A percentile compares a stretch with the other conserved stretches of the same genome.
These are phyloP conservation scores for Musca vetustissima DNA, from an alignment of 1,140 invertebrate genomes.

Conservation along the genomic window DNA sequence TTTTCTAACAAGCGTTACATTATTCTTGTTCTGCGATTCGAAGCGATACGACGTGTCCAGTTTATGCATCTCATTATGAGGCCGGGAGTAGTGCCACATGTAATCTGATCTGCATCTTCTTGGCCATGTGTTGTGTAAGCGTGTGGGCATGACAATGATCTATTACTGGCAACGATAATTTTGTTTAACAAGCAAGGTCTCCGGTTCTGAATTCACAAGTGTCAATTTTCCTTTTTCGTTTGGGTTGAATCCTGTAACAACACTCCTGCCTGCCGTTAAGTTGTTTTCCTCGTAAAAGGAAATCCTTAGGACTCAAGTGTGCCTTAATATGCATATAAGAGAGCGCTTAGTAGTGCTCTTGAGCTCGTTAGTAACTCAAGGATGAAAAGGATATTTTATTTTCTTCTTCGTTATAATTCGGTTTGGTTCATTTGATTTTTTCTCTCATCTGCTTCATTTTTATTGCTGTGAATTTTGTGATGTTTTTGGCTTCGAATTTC, in stretches of 20 bases:
- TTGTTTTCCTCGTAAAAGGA: slow-evolving; percentile 14
- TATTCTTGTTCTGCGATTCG: no score
- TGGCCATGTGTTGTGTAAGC: no score
- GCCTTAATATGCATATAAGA: slow-evolving; percentile 16
- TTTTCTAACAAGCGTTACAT: no score
- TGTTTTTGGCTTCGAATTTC: slow-evolving; percentile 20
- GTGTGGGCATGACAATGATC: no score
- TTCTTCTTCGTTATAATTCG: background rate
- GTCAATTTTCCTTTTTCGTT: slow-evolving; percentile 12
- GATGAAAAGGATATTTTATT: slow-evolving; percentile 5
- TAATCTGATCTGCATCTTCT: no score
- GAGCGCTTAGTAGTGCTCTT: background rate
- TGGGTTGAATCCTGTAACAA: no score
- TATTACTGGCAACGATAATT: no score
- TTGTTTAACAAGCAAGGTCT: no score
- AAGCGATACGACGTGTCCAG: no score
- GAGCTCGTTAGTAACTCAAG: slow-evolving; percentile 1
- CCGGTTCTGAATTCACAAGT: background rate
- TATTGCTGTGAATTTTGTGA: slow-evolving; percentile 10
- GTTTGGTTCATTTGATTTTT: background rate
- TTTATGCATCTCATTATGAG: no score
- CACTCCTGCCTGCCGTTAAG: background rate
- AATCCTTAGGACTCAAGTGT: slow-evolving; percentile 12
- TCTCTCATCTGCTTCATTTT: slow-evolving; percentile 1
- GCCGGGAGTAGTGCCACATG: no score